phyloP scores from a whole-genome alignment of 2,113 vertebrate genomes.

The pig (Sus scrofa) region DNA sequence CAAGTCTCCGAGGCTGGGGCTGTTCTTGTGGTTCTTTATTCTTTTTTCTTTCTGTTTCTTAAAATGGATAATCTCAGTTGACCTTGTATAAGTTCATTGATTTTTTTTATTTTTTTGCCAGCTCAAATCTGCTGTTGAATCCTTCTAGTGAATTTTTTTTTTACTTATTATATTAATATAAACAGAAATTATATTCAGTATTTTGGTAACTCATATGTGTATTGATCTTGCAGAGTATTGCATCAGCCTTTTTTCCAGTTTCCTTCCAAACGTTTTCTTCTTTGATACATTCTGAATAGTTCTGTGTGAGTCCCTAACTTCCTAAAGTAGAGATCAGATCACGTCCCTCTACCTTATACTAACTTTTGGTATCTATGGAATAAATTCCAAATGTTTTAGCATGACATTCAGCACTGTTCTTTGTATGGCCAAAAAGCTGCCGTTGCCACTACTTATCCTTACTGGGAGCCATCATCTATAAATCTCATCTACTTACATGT shows the following conservation, averaged over 20 bases:
- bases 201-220: not conserved
- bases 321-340: not conserved
- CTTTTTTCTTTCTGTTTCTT: not conserved
- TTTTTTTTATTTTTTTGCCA: not conserved
- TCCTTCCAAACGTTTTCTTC: not conserved
- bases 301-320: not conserved
- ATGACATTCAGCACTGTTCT: not conserved
- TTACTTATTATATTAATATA: not conserved
- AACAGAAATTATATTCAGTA: not conserved
- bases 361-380: not conserved
- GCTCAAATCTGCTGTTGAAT: not conserved
- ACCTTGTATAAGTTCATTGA: not conserved
- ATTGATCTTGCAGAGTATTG: not conserved
- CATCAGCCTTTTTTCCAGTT: not conserved
- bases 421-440: not conserved
- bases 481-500: not conserved
- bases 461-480: not conserved
- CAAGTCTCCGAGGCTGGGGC: not conserved
- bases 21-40: not conserved
- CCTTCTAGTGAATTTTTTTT: not conserved
- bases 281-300: not conserved
- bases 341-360: not conserved
- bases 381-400: not conserved
- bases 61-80: not conserved
- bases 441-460: not conserved